Conservation (phyloP, 2,797 vertebrate genomes). For the Babyrousa celebensis region DNA sequence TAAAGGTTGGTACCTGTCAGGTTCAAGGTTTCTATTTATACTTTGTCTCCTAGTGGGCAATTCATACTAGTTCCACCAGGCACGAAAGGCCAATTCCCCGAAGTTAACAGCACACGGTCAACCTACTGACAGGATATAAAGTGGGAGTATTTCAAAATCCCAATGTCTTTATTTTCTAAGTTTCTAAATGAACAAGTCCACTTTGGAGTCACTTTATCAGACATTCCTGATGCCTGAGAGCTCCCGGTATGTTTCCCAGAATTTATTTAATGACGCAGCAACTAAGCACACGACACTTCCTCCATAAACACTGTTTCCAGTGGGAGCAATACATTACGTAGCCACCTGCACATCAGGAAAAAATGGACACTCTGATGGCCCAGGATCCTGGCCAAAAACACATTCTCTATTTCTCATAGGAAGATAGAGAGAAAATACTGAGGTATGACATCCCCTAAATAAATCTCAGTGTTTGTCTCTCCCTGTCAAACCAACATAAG, state of each 20-base stretch:
- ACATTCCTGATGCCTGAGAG: constrained; percentile 44
- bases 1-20: background rate
- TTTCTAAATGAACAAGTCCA: constrained; percentile 59
- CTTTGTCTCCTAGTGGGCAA: constrained; percentile 38
- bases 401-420: background rate
- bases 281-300: background rate
- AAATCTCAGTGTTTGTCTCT: background rate
- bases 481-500: background rate
- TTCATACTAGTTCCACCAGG: background rate
- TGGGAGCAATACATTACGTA: constrained; percentile 49
- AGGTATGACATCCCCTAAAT: background rate
- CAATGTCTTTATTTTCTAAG: constrained; percentile 77
- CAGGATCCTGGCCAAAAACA: constrained; percentile 6
- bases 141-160: constrained; percentile 70
- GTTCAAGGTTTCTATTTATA: background rate
- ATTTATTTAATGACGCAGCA: constrained; percentile 59
- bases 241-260: constrained; percentile 37
- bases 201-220: constrained; percentile 25
- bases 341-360: background rate
- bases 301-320: constrained; percentile 27
- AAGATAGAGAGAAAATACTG: background rate
- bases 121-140: constrained; percentile 55
- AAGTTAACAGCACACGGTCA: constrained; percentile 67
- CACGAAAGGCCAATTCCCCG: constrained; percentile 38
- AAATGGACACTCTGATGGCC: background rate